Evolutionary conservation across 2,797 vertebrate species (phyloP).

Genomic region (Sardinella longiceps): DNA sequence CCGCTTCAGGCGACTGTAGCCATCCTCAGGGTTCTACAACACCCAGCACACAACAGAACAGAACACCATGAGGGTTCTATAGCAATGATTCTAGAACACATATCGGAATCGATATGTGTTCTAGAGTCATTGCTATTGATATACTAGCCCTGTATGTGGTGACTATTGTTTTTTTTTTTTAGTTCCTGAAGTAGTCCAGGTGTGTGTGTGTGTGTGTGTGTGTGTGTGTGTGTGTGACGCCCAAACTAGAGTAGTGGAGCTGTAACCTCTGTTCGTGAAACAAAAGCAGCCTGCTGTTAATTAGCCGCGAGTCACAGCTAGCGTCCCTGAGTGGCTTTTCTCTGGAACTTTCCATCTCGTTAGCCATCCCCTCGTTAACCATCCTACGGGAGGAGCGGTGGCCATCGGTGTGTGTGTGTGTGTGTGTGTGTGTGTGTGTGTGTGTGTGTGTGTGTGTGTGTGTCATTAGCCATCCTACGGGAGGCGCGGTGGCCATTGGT

Average conservation of each 20-base stretch:
- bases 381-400: too few relatives aligned
- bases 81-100: neutral
- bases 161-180: too few relatives aligned
- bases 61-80: neutral
- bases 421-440: neutral
- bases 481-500: neutral
- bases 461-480: neutral
- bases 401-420: too few relatives aligned
- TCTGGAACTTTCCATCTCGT: neutral
- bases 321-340: neutral
- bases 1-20: slow-evolving; percentile 94
- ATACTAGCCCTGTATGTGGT: too few relatives aligned
- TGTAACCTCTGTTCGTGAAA: neutral
- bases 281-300: neutral
- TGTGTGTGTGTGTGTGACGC: too few relatives aligned
- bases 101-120: too few relatives aligned
- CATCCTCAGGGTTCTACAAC: slow-evolving; percentile 91
- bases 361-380: too few relatives aligned
- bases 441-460: too few relatives aligned
- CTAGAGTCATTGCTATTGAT: too few relatives aligned
- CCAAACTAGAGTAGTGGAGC: too few relatives aligned
- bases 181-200: too few relatives aligned
- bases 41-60: neutral
- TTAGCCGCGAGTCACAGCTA: neutral
- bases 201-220: too few relatives aligned